Evolutionary conservation across 1,140 invertebrate genomes (phyloP), one percentile per base, ranked within the genome.

Genomic region (Ostrea edulis): DNA sequence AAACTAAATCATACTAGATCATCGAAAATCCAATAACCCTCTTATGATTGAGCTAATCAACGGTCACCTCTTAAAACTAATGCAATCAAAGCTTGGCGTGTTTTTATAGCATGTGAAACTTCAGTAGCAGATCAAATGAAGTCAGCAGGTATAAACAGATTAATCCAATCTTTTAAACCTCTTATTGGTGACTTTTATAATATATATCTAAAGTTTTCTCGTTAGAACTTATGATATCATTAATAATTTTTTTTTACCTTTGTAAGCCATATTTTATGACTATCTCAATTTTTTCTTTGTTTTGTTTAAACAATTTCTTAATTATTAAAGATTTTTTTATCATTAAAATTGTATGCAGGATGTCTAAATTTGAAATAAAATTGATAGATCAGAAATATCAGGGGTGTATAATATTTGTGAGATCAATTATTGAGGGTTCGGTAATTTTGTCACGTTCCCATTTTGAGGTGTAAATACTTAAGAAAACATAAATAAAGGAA

Each of bases 21-120:
- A 77, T 77, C 25, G 25, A 14, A 62, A 77, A 77, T 77, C 68
- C 29, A 77, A 25, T 77, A 77, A 77, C 25, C 68, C 35, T 25
- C 68, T 77, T 77, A 77, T 29, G 25, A 77, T 29, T 35, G 25
- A 12, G 68, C 25, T 29, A 77, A 77, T 77, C 29, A 35, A 62
- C n/a, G 17, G 11, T n/a, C n/a, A 62, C 7, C 14, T 62, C 14
- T 62, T 62, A 62, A n/a, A 77, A 35, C 29, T 77, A 77, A 77
- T 77, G 29, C 9, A 77, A 17, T 77, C 25, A 77, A 5, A 35
- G 68, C 29, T 25, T 77, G 22, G 12, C 22, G 35, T 77, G 68
- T 77, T 77, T 77, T 29, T 77, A 77, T 77, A 77, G 68, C 29
- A 77, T 77, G 25, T 77, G 68, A 77, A 77, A 77, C 29, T 77